Base-by-base conservation (phyloP, 92 coral and sea anemone species). In the Hydrozoanthus gracilis region DNA sequence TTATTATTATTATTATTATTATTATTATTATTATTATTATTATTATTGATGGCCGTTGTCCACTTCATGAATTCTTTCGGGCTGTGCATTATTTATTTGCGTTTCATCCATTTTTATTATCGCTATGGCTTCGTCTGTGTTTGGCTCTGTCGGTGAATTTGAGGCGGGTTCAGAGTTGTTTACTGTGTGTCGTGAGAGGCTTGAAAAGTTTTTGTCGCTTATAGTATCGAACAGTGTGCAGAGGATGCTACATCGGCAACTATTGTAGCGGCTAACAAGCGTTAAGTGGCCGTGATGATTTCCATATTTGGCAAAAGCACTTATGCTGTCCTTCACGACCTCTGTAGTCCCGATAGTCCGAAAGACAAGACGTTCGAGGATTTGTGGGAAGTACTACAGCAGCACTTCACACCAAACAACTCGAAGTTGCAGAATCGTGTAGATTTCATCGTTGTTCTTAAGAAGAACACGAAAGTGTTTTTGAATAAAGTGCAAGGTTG, bases 351-450 rank as follows among this genome's bases (percentile, higher is more conserved):
- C n/a, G n/a, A n/a, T n/a, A n/a, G n/a, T n/a, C n/a, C n/a, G n/a
- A n/a, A n/a, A n/a, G n/a, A n/a, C n/a, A n/a, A n/a, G n/a, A n/a
- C 87, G 20, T 90, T 90, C 47, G 85, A 69, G 77, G 71, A 62
- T 14, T 64, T 86, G 80, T 72, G 77, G 70, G 83, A 89, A 44
- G 2, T 83, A 75, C 82, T 89, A 6, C 58, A 78, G 39, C 88
- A 52, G 48, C 89, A 89, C 47, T 92, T 82, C 65, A 75, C 89
- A 61, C 95, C 95, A 92, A 86, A 68, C 68, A 90, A 66, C 65
- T 86, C 20, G 91, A 92, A 49, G 92, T 92, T 5, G 89, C 90
- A 15, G 91, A 87, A 83, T 82, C 92, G n/a, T n/a, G n/a, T n/a
- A n/a, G n/a, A n/a, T n/a, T n/a, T n/a, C n/a, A n/a, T n/a, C n/a